Evolutionary conservation across 1,140 invertebrate genomes (phyloP).

Genomic region (Lasaia peninsularis): DNA sequence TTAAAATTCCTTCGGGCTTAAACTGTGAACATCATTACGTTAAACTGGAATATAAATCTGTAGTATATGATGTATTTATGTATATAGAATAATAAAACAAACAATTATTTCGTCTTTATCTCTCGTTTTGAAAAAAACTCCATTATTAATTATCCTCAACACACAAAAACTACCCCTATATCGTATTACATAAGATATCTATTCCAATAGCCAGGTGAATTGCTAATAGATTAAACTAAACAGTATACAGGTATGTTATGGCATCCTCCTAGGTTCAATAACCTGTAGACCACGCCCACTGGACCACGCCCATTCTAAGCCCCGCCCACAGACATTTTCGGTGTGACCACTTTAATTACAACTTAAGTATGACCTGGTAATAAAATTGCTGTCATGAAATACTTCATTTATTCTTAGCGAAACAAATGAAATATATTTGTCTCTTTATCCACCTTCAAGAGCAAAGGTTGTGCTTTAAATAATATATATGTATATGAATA

Average conservation of each 20-base stretch:
- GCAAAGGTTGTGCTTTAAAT: too few relatives aligned
- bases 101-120: not conserved
- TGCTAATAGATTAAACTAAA: slow-evolving; percentile 47
- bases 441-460: too few relatives aligned
- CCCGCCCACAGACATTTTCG: slow-evolving; percentile 42
- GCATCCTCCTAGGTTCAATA: slow-evolving; percentile 40
- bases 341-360: slow-evolving; percentile 11
- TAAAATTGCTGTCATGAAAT: not conserved
- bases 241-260: slow-evolving; percentile 34
- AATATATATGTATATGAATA: too few relatives aligned
- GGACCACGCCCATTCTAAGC: slow-evolving; percentile 40
- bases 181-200: not conserved
- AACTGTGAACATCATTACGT: too few relatives aligned
- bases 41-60: too few relatives aligned
- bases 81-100: not conserved
- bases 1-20: too few relatives aligned
- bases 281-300: slow-evolving; percentile 48
- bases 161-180: not conserved
- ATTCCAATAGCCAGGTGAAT: slow-evolving; percentile 29
- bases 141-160: not conserved
- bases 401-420: too few relatives aligned
- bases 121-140: slow-evolving; percentile 8
- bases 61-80: too few relatives aligned
- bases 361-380: slow-evolving; percentile 6
- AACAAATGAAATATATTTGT: not conserved